These are phyloP conservation scores for Phoxinus dragarum DNA, from an alignment of 2,797 vertebrate genomes.

Conservation along the genomic window DNA sequence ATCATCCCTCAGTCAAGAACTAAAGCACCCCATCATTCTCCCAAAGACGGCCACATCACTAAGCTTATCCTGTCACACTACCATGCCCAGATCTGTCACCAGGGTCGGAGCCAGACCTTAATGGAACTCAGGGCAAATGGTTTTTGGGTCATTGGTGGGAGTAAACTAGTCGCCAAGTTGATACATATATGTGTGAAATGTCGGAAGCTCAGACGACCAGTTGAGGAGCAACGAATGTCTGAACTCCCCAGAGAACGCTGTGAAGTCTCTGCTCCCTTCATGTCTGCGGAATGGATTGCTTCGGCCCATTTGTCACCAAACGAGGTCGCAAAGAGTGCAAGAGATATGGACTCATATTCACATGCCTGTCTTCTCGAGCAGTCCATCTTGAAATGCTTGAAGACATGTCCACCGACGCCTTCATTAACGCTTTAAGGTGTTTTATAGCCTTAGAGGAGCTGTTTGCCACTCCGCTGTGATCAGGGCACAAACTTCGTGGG, in stretches of 20 bases:
- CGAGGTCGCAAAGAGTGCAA: not conserved
- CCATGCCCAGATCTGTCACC: not conserved
- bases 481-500: not conserved
- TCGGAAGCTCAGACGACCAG: too few species aligned
- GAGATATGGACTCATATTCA: not conserved
- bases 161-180: too few species aligned
- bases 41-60: not conserved
- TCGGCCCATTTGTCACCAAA: not conserved
- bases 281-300: not conserved
- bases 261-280: too few species aligned
- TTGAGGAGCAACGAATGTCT: too few species aligned
- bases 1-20: not conserved
- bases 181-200: too few species aligned
- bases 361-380: not conserved
- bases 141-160: too few species aligned
- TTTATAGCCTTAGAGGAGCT: constrained; percentile 9
- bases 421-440: not conserved
- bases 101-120: not conserved
- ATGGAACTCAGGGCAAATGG: too few species aligned
- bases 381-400: constrained; percentile 15
- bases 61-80: not conserved
- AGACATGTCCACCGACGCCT: not conserved
- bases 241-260: too few species aligned
- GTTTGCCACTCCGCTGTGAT: not conserved
- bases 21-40: not conserved